Percentiles rank a stretch among this genome's conserved stretches.
phyloP scores from a whole-genome alignment of 1,140 invertebrate genomes.

The Tribolium madens region DNA sequence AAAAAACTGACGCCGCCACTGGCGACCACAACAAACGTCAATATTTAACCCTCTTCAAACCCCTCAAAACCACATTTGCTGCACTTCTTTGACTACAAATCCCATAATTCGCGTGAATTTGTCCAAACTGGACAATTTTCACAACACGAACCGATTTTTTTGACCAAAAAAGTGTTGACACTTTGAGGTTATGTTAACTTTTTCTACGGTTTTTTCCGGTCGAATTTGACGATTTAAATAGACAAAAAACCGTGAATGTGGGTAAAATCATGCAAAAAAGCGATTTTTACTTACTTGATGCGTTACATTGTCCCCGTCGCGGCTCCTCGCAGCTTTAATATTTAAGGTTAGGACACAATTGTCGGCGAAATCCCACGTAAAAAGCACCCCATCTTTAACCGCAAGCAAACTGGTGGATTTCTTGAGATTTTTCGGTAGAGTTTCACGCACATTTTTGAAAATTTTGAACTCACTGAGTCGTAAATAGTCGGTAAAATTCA shows the following conservation, averaged over 20 bases:
- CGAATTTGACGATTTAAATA: not conserved
- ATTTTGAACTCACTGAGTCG: conserved; percentile 71
- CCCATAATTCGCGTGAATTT: not conserved
- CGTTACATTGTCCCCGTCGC: conserved; percentile 66
- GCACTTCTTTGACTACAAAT: not conserved
- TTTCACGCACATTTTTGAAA: conserved; percentile 70
- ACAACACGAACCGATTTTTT: not conserved
- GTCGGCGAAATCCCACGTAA: conserved; percentile 74
- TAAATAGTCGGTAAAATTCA: conserved; percentile 62
- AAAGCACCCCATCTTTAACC: conserved; percentile 74
- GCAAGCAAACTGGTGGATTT: conserved; percentile 74
- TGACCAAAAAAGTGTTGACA: not conserved
- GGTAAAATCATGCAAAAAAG: not conserved
- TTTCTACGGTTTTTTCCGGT: not conserved
- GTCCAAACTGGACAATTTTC: not conserved
- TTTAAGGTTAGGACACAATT: conserved; percentile 74
- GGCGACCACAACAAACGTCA: not conserved
- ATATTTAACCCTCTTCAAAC: not conserved
- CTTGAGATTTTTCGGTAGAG: conserved; percentile 68
- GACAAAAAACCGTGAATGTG: not conserved
- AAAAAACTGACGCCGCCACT: not conserved
- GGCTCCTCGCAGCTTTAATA: conserved; percentile 69
- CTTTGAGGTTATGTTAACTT: not conserved
- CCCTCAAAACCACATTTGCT: not conserved
- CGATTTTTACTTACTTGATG: conserved; percentile 70